Base-by-base conservation (phyloP, 2,113 vertebrate species). In the Ciconia boyciana region DNA sequence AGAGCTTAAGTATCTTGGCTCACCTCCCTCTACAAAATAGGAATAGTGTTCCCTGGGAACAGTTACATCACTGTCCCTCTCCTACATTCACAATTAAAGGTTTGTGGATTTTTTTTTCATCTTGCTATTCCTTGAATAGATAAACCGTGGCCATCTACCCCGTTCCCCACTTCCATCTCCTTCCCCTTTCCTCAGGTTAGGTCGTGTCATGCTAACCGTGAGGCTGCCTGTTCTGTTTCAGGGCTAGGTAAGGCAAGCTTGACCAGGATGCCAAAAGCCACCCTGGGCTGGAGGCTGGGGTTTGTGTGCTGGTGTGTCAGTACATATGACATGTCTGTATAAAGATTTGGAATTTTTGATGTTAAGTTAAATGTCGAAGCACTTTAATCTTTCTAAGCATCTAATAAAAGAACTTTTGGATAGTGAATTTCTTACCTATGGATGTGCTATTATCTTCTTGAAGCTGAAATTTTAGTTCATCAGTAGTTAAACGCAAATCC, bases 1-100 rank as follows among this genome's bases (percentile, higher is more conserved):
- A 97, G 98, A 98, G 98, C 98, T 98, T 98, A 98, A 98, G 98
- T 96, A 97, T 98, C 98, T 98, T 98, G 98, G 98, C 98, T 98
- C 97, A 97, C 97, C 98, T 98, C 97, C 97, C 98, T 96, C 97
- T 88, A 91, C 94, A 97, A 97, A 98, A 97, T 96, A 98, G 96
- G 98, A 97, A 98, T 97, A 98, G 98, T 97, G 97, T 97, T 98
- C 98, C 97, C 97, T 96, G 97, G 98, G 97, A 98, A 98, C 97
- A 97, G 95, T 97, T 98, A 97, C 96, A 97, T 98, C 98, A 98
- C 94, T 97, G 95, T 98, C 97, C 97, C 96, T 97, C 94, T 94
- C 89, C 89, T 85, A 96, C 92, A 96, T 94, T 90, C 80, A 96
- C 89, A 95, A 90, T 95, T 98, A 94, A 97, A 96, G 94, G 92